These are phyloP conservation scores for Crocidura indochinensis DNA, from an alignment of 2,797 vertebrate genomes.

Conservation along the genomic window DNA sequence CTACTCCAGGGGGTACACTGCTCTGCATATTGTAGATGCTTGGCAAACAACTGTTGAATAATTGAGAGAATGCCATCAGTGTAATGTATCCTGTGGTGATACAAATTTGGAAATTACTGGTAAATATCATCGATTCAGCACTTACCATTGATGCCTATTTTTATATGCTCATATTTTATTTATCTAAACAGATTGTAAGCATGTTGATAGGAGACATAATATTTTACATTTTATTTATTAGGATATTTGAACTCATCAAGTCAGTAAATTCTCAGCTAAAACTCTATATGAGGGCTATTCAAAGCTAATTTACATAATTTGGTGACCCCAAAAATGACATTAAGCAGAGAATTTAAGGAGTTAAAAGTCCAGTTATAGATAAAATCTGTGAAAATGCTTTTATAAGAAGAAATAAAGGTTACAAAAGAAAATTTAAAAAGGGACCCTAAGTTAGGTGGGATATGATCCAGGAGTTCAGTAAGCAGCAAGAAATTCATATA, in stretches of 20 bases:
- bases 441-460: background rate
- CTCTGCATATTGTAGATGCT: background rate
- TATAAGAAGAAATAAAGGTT: no score
- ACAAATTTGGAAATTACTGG: background rate
- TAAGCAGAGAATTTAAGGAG: background rate
- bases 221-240: conserved; percentile 2
- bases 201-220: background rate
- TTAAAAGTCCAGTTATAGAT: background rate
- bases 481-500: background rate
- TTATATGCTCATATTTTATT: conserved; percentile 12
- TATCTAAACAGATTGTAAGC: background rate
- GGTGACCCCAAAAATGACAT: background rate
- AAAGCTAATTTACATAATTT: background rate
- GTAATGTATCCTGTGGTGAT: background rate
- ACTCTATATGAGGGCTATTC: background rate
- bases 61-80: background rate
- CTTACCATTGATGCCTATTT: background rate
- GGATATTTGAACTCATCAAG: background rate
- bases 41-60: background rate
- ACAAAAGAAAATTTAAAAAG: background rate
- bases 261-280: background rate
- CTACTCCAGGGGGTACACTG: background rate
- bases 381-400: background rate
- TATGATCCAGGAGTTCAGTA: background rate
- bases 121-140: conserved; percentile 10